phyloP scores from a whole-genome alignment of 2,888 invertebrate species.

The Netelia melanura region DNA sequence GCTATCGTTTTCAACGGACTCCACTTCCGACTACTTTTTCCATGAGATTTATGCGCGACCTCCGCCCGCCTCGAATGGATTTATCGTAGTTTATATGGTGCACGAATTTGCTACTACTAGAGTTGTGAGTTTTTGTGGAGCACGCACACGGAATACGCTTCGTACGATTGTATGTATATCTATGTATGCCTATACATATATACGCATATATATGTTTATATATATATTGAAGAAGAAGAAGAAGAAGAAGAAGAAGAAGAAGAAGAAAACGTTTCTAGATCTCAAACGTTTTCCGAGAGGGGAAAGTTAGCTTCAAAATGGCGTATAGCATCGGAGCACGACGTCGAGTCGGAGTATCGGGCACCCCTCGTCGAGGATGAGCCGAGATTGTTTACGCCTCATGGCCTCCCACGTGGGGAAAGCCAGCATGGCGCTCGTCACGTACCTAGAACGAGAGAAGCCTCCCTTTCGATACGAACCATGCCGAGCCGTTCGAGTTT shows the following conservation, averaged over 20 bases:
- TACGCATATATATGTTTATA: too few species aligned
- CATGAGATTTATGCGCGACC: constrained; percentile 63
- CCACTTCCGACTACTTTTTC: constrained; percentile 61
- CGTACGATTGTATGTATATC: too few species aligned
- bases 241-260: neutral
- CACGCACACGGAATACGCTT: neutral
- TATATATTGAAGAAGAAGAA: constrained; percentile 22
- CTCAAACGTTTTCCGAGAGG: constrained; percentile 52
- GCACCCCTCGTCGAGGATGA: constrained; percentile 66
- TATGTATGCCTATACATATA: neutral
- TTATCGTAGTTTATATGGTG: constrained; percentile 61
- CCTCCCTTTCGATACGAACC: constrained; percentile 59
- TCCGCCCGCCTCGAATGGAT: constrained; percentile 54
- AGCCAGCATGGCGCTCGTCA: constrained; percentile 79
- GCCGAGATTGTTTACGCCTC: constrained; percentile 82
- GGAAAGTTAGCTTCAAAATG: constrained; percentile 63
- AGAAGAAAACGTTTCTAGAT: constrained; percentile 45
- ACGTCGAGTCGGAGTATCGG: constrained; percentile 40
- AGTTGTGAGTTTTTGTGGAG: constrained; percentile 27
- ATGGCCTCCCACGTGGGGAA: constrained; percentile 83
- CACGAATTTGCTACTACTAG: constrained; percentile 45
- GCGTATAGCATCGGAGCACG: constrained; percentile 34
- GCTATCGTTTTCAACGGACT: constrained; percentile 65
- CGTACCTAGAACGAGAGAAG: constrained; percentile 70
- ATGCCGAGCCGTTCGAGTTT: neutral